Evolutionary conservation across 2,888 invertebrate genomes (phyloP), one percentile per base, ranked within the genome.

Genomic region (Archaeoteleia sp.): DNA sequence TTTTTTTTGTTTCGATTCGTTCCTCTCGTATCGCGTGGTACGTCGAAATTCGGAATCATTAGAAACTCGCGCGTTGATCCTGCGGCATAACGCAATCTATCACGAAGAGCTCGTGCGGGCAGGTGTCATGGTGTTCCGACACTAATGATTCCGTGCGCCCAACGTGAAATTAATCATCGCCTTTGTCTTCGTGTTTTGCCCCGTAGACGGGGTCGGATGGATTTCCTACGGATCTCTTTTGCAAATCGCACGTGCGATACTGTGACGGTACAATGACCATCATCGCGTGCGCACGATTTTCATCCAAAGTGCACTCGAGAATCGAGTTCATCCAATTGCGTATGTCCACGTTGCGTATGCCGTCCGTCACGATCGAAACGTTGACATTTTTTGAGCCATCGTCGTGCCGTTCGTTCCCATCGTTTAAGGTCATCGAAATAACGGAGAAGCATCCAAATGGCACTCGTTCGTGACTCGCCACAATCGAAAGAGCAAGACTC

Each of bases 111-210:
- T 78, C 77, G 79, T 78, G 78, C 78, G 80, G 77, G 83, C 83
- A 83, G 83, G 82, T 83, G 83, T 83, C 82, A 83, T 82, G 82
- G 77, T 77, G 77, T 74, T 74, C 76, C 72, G 77, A 75, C 81
- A 78, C 78, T 83, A 83, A 83, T 82, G 83, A 83, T 82, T 77
- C 77, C 77, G 74, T 79, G 78, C 81, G 75, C 80, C 78, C 79
- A 80, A 81, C 76, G 74, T 78, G 71, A 80, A 83, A 83, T 83
- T 82, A 83, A 83, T 83, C 83, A 83, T 82, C 76, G 79, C 78
- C 82, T 82, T 82, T 83, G 83, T 83, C 83, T 83, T 79, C 76
- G 74, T 67, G 66, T 74, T 78, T 65, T 73, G 68, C 66, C 70
- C 71, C 71, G 73, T 51, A 60, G 65, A 60, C 61, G 46, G 39